Evolutionary conservation across 1,140 invertebrate genomes (phyloP), one percentile per base, ranked within the genome.

Genomic region (Nautilus pompilius): DNA sequence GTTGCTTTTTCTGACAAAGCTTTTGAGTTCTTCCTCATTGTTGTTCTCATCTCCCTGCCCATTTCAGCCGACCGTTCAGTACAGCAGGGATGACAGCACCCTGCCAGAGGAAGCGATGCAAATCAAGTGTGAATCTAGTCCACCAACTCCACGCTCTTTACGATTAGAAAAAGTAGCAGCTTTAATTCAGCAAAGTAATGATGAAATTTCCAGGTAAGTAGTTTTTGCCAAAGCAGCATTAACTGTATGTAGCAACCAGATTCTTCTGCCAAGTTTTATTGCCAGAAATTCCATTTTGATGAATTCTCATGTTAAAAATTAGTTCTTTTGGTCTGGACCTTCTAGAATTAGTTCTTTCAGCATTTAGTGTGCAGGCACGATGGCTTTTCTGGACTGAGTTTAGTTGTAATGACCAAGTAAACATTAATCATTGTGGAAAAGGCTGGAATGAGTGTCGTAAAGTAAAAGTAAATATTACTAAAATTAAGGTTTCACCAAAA

Each of bases 101-200:
- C 69, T 80, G 6, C 87, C 87, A 46, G 90, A 91, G 70, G 90
- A 91, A 74, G 82, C 89, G 58, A 87, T 88, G 59, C 90, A 90
- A 69, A 80, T 84, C 63, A 83, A 83, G 62, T 80, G 83, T 66
- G 85, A 86, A 72, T 90, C 88, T 55, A 89, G 87, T 69, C 93
- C 93, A 24, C 86, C 94, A 32, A 95, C 93, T 3, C 91, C 91
- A 33, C 87, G 92, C 58, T 93, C 93, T 26, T 84, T 96, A 66
- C 65, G 82, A 33, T 84, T 96, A 36, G 92, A 95, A 83, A 84
- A 91, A 62, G 91, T 93, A 29, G 91, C 91, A 28, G 79, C 93
- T 74, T 91, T 91, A 10, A 84, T 94, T 46, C 91, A 92, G 45
- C 91, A 93, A 59, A 94, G 92, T 84, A 88, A 92, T 74, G 93